Evolutionary conservation across 2,888 invertebrate species (phyloP).

Genomic region (Prostheceraeus crozeri): DNA sequence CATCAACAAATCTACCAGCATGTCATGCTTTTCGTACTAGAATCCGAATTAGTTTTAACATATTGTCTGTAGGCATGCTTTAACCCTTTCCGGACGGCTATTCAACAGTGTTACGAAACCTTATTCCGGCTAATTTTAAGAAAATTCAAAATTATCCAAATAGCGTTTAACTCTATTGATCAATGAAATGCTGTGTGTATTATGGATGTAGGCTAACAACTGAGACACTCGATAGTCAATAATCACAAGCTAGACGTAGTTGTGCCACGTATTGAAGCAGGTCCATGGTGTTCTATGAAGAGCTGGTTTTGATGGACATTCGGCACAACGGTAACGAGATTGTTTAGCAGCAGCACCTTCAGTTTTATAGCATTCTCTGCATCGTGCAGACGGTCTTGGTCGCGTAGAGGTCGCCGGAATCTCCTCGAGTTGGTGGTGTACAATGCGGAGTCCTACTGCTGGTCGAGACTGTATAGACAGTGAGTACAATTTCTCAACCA

Average conservation of each 20-base stretch:
- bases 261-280: conserved; percentile 25
- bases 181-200: too few species aligned
- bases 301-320: conserved; percentile 19
- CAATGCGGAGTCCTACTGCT: conserved; percentile 19
- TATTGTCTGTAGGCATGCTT: too few species aligned
- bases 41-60: too few species aligned
- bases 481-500: conserved; percentile 17
- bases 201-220: conserved; percentile 1
- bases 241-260: too few species aligned
- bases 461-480: conserved; percentile 14
- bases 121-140: too few species aligned
- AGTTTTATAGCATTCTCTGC: conserved; percentile 20
- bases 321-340: conserved; percentile 15
- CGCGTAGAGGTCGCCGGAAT: conserved; percentile 14
- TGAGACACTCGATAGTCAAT: conserved; percentile 12
- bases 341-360: conserved; percentile 16
- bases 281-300: conserved; percentile 23
- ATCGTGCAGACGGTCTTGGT: conserved; percentile 16
- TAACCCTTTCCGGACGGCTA: too few species aligned
- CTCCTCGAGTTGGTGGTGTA: conserved; percentile 18
- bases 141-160: too few species aligned
- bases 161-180: too few species aligned
- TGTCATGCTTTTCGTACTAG: too few species aligned
- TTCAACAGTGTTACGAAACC: too few species aligned
- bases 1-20: too few species aligned